Conservation (phyloP, 2,113 vertebrate genomes). For the Polypterus bichir region DNA sequence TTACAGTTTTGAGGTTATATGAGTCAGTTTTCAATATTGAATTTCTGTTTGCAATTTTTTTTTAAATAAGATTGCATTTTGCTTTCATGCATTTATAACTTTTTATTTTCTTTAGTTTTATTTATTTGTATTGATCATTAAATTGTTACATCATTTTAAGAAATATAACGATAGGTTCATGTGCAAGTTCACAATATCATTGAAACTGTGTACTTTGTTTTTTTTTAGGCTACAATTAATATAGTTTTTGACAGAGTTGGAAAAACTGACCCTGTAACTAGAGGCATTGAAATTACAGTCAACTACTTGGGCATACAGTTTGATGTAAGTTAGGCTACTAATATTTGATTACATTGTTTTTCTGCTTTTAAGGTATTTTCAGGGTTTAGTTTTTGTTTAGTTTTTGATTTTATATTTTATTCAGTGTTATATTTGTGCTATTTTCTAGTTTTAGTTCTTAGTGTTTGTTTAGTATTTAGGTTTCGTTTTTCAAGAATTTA, state of each 20-base stretch:
- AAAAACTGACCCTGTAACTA: constrained; percentile 93
- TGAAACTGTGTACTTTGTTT: constrained; percentile 13
- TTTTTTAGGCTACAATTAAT: constrained; percentile 84
- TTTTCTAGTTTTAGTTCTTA: no score
- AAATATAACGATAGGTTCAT: neutral
- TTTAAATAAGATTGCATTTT: no score
- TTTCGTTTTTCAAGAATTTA: no score
- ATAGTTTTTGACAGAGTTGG: constrained; percentile 96
- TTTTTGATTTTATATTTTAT: neutral
- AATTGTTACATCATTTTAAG: neutral
- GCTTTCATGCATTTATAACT: no score
- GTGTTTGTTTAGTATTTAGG: no score
- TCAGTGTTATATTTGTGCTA: no score
- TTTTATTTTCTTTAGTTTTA: neutral
- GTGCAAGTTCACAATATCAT: neutral
- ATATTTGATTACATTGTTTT: neutral
- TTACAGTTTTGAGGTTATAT: no score
- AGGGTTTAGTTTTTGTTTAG: neutral
- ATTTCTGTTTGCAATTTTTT: no score
- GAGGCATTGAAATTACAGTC: constrained; percentile 98
- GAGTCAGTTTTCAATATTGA: no score
- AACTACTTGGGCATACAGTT: constrained; percentile 97
- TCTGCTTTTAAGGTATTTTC: neutral
- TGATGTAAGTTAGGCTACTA: constrained; percentile 61
- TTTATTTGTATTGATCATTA: neutral